Conservation (phyloP, 2,797 vertebrate genomes). For the Dendrocincla tyrannina region DNA sequence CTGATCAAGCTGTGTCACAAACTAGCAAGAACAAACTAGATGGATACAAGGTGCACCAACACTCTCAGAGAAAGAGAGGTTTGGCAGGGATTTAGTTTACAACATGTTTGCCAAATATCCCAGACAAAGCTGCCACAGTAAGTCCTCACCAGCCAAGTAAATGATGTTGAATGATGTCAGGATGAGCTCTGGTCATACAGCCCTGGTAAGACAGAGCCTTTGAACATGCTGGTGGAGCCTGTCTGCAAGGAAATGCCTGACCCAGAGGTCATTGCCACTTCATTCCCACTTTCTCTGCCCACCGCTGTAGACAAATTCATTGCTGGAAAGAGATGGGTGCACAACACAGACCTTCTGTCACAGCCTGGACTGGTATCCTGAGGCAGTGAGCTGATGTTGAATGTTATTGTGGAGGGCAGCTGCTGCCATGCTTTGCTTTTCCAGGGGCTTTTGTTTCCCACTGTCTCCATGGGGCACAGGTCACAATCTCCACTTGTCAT, state of each 20-base stretch:
- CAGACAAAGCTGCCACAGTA: not conserved
- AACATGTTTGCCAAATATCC: not conserved
- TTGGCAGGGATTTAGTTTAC: not conserved
- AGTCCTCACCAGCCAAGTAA: not conserved
- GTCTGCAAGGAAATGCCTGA: not conserved
- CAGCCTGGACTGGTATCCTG: not conserved
- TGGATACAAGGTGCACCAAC: not conserved
- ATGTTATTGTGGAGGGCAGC: not conserved
- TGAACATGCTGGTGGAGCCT: not conserved
- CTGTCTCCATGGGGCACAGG: not conserved
- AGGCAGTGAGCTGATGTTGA: not conserved
- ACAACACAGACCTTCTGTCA: not conserved
- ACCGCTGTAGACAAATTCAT: not conserved
- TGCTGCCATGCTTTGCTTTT: fast-evolving
- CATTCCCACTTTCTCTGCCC: not conserved
- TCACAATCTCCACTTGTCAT: not conserved
- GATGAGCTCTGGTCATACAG: not conserved
- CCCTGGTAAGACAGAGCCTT: not conserved
- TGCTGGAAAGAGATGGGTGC: not conserved
- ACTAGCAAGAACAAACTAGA: not conserved
- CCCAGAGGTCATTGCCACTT: not conserved
- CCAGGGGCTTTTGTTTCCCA: not conserved
- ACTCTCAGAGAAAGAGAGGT: not conserved
- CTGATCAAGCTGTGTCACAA: not conserved
- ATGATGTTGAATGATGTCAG: not conserved